Evolutionary conservation across 2,888 invertebrate genomes (phyloP), one percentile per base, ranked within the genome.

Genomic region (Sicus ferrugineus): DNA sequence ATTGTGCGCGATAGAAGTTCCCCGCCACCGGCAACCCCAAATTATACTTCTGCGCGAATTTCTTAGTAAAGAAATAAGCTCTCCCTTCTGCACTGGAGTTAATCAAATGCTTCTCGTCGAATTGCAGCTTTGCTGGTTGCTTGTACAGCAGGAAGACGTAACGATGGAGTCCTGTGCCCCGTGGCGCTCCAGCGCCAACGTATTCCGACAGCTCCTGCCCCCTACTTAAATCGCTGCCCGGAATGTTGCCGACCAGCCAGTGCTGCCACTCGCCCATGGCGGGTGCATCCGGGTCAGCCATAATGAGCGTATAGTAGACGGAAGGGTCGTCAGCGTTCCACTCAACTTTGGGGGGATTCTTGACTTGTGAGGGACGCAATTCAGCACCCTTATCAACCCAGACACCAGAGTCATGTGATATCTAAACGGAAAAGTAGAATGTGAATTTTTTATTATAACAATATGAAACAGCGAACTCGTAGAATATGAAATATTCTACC

Each of bases 231-330:
- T 93, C 87, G 73, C 80, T 85, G 14, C 92, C 95, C 19, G 92
- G 92, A 75, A 97, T 92, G 81, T 96, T 96, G 28, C 90, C 92
- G 0, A 97, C 92, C 4, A 96, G 84, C 96, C 96, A 97, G 84
- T 97, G 96, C 79, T 93, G 93, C 91, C 93, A 95, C 84, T 97
- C 96, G 42, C 95, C 89, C 82, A 89, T 91, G 73, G 87, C 92
- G 0, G 96, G 96, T 9, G 96, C 96, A 87, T 97, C 97, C 3
- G 83, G 96, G 87, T 97, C 97, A 88, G 83, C 81, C 74, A 85
- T 75, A 11, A 81, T 75, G 0, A 85, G 75, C 0, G 83, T 78
- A 52, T 84, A 83, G 70, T 74, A 81, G 0, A 73, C 70, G 5
- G 58, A 73, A 2, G 77, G 70, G 26, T 42, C 4, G 42, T 42